Base-by-base conservation (phyloP, 2,797 vertebrate species). In the Remorina albescens region DNA sequence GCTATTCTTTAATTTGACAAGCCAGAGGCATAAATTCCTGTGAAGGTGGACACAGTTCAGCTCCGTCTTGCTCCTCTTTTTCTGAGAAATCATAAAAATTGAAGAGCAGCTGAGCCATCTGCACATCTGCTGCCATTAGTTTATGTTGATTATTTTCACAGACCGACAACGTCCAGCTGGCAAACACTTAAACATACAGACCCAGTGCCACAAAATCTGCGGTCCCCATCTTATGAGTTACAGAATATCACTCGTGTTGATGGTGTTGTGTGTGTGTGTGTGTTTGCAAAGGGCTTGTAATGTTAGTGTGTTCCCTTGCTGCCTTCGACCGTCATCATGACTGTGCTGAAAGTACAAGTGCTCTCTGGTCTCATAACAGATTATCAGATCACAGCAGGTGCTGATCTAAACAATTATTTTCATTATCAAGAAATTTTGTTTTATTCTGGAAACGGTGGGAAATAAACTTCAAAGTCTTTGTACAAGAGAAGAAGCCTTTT, bases 191-290 rank as follows among this genome's bases (percentile, higher is more conserved):
- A 47, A 61, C 76, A n/a, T n/a, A 50, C 19, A 44, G 16, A 61
- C 19, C 37, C 23, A 2, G 41, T 8, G 56, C 67, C 71, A 80
- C 49, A 78, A 37, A 57, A 8, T 23, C 49, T 73, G 78, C 36
- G 79, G 73, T 73, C 44, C 26, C 6, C 3, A 1, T 53, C 46
- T 71, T 64, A 67, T 7, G 39, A 49, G 60, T 47, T 63, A 19
- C 66, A 74, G 55, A 84, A 78, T 76, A 57, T 81, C 49, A 54
- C 64, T 72, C 53, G 57, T 47, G 71, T 51, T 12, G n/a, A n/a
- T n/a, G n/a, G 16, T 64, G n/a, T n/a, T n/a, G n/a, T n/a, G n/a
- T n/a, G n/a, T n/a, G n/a, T n/a, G 49, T 56, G 51, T 2, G 13
- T 25, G 51, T 25, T 62, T n/a, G n/a, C 19, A 4, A 44, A 42